A percentile compares a stretch with the other conserved stretches of the same genome.
These are phyloP conservation scores for Nymphalis urticae DNA, from an alignment of 2,888 invertebrate genomes.

Conservation along the genomic window DNA sequence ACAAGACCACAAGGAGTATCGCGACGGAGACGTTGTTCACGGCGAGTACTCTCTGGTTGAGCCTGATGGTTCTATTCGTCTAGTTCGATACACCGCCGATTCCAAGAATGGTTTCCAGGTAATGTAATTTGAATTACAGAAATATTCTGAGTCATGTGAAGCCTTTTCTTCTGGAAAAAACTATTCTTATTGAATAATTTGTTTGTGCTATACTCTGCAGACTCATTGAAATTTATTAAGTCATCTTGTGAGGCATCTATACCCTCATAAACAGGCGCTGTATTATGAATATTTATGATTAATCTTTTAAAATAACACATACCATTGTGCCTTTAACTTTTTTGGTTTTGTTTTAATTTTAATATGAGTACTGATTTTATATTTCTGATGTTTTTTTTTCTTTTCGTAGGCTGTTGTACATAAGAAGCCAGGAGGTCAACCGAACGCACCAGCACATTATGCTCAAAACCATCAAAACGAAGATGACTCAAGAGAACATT, in stretches of 20 bases:
- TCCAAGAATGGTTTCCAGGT: constrained; percentile 88
- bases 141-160: too few species aligned
- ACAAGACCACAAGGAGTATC: constrained; percentile 86
- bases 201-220: too few species aligned
- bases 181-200: too few species aligned
- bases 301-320: too few species aligned
- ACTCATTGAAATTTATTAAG: too few species aligned
- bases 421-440: constrained; percentile 64
- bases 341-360: too few species aligned
- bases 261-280: too few species aligned
- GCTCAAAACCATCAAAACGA: constrained; percentile 60
- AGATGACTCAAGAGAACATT: constrained; percentile 70
- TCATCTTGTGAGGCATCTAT: too few species aligned
- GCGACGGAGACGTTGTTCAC: constrained; percentile 86
- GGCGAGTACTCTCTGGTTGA: constrained; percentile 89
- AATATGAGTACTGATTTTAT: constrained; percentile 4
- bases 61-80: constrained; percentile 87
- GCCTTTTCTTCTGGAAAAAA: too few species aligned
- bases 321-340: too few species aligned
- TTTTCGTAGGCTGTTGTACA: constrained; percentile 71
- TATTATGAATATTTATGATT: too few species aligned
- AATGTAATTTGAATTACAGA: constrained; percentile 22
- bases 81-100: constrained; percentile 88
- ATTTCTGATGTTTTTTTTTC: constrained; percentile 18
- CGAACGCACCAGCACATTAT: constrained; percentile 56